Percentiles rank a stretch among this genome's conserved stretches.
Evolutionary conservation across 2,113 vertebrate genomes (phyloP).

Genomic region (Corapipo altera): DNA sequence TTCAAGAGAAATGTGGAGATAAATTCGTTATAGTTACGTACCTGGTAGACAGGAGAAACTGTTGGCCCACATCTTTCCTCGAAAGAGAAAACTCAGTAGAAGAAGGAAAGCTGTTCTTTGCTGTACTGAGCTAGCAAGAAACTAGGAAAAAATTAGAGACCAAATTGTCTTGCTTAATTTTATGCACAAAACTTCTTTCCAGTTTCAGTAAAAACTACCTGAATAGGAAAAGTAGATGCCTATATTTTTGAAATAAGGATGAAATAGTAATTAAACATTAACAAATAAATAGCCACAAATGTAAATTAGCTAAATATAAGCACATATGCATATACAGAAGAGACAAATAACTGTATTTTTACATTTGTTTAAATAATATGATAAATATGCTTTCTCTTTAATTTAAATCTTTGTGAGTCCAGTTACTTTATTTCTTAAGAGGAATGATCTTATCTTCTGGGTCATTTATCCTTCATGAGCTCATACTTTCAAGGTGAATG

Average conservation of each 20-base stretch:
- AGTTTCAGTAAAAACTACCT: not conserved
- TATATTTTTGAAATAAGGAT: not conserved
- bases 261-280: not conserved
- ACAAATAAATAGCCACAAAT: not conserved
- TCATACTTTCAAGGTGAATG: constrained; percentile 67
- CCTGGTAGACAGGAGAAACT: not conserved
- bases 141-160: not conserved
- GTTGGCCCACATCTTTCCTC: not conserved
- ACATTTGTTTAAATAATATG: not conserved
- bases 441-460: constrained; percentile 38
- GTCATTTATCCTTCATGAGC: constrained; percentile 55
- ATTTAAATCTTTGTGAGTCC: not conserved
- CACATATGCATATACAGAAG: not conserved
- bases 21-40: rapidly evolving
- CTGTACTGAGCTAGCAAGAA: not conserved
- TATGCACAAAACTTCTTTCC: not conserved
- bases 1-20: not conserved
- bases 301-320: not conserved
- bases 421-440: constrained; percentile 21
- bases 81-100: not conserved
- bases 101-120: not conserved
- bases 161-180: not conserved
- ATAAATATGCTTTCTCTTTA: not conserved
- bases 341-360: not conserved
- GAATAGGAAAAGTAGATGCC: not conserved